phyloP scores from a whole-genome alignment of 2,888 invertebrate genomes.

The Hoplodrina ambigua region DNA sequence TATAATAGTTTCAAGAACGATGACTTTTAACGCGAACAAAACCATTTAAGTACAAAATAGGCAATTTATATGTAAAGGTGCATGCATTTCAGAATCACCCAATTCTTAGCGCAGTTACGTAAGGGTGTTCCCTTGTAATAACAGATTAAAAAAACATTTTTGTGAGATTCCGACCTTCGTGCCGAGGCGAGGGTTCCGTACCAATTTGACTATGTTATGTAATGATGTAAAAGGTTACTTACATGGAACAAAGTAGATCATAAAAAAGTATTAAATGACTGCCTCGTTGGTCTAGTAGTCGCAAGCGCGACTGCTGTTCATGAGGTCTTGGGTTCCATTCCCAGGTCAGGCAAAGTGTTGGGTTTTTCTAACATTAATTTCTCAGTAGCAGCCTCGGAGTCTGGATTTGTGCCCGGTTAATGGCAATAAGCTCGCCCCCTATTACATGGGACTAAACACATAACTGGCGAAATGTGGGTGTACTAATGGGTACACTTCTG shows the following conservation, averaged over 20 bases:
- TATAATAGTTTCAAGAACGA: neutral
- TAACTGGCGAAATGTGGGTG: too few relatives aligned
- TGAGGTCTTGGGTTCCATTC: too few relatives aligned
- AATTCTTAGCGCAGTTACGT: constrained; percentile 14
- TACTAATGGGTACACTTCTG: too few relatives aligned
- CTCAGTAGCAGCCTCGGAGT: too few relatives aligned
- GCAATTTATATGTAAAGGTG: constrained; percentile 18
- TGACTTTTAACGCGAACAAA: neutral
- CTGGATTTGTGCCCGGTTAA: too few relatives aligned
- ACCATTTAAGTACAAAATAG: neutral
- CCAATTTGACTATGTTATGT: neutral
- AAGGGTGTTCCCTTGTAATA: constrained; percentile 31
- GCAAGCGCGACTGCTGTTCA: too few relatives aligned
- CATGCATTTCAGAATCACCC: constrained; percentile 9
- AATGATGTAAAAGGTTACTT: neutral
- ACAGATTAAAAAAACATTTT: constrained; percentile 42
- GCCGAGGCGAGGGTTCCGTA: constrained; percentile 33
- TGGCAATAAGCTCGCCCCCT: too few relatives aligned
- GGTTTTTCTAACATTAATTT: too few relatives aligned
- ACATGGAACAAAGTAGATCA: neutral
- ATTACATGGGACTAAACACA: too few relatives aligned
- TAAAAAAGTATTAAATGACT: too few relatives aligned
- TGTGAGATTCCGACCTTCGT: neutral
- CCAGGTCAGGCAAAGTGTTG: too few relatives aligned
- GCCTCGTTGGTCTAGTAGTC: too few relatives aligned